Percentiles rank a stretch among this genome's conserved stretches.
phyloP scores from a whole-genome alignment of 2,113 vertebrate genomes.

The Engraulis encrasicolus region DNA sequence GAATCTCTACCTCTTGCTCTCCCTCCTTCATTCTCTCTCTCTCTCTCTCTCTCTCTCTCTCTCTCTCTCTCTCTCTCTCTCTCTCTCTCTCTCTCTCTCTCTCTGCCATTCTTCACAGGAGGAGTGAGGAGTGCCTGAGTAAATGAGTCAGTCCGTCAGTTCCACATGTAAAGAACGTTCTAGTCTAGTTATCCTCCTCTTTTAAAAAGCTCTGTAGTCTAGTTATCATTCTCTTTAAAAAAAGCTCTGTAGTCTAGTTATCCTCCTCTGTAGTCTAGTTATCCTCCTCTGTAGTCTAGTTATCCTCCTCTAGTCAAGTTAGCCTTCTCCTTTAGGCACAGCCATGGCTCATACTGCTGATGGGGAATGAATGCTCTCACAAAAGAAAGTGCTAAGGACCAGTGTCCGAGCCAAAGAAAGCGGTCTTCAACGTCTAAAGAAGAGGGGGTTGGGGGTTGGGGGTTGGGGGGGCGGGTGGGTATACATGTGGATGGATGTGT shows the following conservation, averaged over 20 bases:
- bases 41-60: too few species aligned
- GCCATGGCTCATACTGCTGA: not conserved
- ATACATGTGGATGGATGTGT: too few species aligned
- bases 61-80: not conserved
- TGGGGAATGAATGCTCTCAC: not conserved
- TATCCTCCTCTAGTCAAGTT: not conserved
- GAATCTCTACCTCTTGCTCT: too few species aligned
- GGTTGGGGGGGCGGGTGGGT: too few species aligned
- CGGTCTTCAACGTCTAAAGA: not conserved
- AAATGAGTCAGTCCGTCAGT: not conserved
- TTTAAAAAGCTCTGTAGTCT: not conserved
- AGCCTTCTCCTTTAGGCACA: not conserved
- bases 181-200: not conserved
- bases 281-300: not conserved
- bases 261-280: not conserved
- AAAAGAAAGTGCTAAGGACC: not conserved
- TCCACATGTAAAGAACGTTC: not conserved
- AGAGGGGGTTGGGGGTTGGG: too few species aligned
- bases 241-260: not conserved
- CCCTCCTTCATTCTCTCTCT: too few species aligned
- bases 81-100: not conserved
- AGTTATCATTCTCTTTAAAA: not conserved
- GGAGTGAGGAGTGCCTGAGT: not conserved
- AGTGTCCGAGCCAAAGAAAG: conserved; percentile 4
- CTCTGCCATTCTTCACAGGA: not conserved